Evolutionary conservation across 2,888 invertebrate species (phyloP), one percentile per base, ranked within the genome.

Genomic region (Tachina lurida): DNA sequence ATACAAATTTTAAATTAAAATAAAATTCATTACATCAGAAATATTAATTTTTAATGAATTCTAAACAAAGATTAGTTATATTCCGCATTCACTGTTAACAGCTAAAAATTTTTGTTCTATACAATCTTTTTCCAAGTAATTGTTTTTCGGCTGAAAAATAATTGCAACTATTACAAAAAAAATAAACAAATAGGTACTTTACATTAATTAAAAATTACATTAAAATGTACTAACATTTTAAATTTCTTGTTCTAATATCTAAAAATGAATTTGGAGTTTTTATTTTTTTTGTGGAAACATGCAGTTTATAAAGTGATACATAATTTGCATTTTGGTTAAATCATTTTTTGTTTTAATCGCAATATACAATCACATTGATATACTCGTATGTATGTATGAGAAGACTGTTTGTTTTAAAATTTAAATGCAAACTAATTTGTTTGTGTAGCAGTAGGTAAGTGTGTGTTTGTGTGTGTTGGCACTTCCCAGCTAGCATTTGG

Each of bases 341-440:
- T 12, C n/a, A 68, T 22, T 68, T 49, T 58, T 7, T 19, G 63
- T 19, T 43, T 47, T 54, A 31, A 45, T 41, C 43, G 60, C 43
- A 68, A 49, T 45, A 78, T 43, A 78, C 58, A 78, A 60, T 60
- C 43, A 60, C 49, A 68, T 52, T 49, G 58, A 77, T 39, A 12
- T 31, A 60, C 41, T n/a, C n/a, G n/a, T n/a, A n/a, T n/a, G 68
- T 22, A 22, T 3, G 1, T 22, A 31, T 31, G 31, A 31, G 31
- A 31, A 7, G 31, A 60, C n/a, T 67, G 17, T 45, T 58, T 68
- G 47, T 60, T 58, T 41, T 10, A 45, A 47, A 31, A n/a, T n/a
- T n/a, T n/a, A n/a, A n/a, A n/a, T n/a, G n/a, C n/a, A n/a, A 22
- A 22, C 3, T 22, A 22, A 22, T 22, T 22, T 22, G 22, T 22